Base-by-base conservation (phyloP, 2,113 vertebrate genomes). In the Murina feae region DNA sequence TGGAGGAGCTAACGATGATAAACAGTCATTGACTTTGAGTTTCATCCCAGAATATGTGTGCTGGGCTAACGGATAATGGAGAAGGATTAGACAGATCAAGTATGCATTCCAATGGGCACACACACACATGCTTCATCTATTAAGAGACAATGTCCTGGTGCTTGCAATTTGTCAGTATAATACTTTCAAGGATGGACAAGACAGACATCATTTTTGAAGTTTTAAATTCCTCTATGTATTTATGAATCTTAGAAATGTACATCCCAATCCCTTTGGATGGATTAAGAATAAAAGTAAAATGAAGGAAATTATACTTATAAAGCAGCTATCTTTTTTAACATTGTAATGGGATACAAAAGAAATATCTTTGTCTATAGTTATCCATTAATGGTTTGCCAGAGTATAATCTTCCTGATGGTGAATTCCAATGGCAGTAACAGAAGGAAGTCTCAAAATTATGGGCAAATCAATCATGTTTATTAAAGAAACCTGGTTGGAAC, bases 11-110 rank as follows among this genome's bases (percentile, higher is more conserved):
- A 95, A 96, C 66, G 91, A 92, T 88, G 95, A 96, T 92, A 90
- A 97, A 96, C 91, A 95, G 81, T 86, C 84, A 85, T 55, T 92
- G 88, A 85, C 94, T 97, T 96, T 97, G 95, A 96, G 92, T 94
- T 97, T 88, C 86, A 93, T 92, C 88, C 96, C 85, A 96, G 92
- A 96, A 95, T 94, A 58, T 86, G 78, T 90, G 90, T 89, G 53
- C 68, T 90, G 82, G 69, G 63, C 80, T 74, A 75, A 93, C 83
- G 80, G 83, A 93, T 75, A 95, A 91, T 81, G 55, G 85, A 88
- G 53, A 93, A 96, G 85, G 74, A 86, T 94, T 86, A 89, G 91
- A 75, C 65, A 49, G 44, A 79, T 88, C 76, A 90, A 83, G 13
- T 60, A 21, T 44, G n/a, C 81, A 76, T 95, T 90, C 68, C 87